phyloP scores from a whole-genome alignment of 1,140 invertebrate genomes.

The Arctopsyche grandis region DNA sequence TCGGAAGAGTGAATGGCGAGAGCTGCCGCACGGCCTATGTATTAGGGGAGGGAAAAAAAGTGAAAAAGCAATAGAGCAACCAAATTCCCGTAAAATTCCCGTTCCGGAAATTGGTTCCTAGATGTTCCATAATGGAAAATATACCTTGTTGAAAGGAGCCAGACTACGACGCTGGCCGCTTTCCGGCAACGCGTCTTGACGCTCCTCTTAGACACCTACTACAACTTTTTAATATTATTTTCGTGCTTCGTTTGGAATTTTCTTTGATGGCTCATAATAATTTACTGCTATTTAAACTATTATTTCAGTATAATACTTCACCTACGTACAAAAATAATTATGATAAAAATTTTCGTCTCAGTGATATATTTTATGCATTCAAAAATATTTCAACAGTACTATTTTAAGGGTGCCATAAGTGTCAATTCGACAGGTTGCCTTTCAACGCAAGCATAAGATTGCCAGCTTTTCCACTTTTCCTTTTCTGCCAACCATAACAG shows the following conservation, averaged over 20 bases:
- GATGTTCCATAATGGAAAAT: constrained; percentile 44
- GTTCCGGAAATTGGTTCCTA: constrained; percentile 48
- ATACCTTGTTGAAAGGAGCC: constrained; percentile 32
- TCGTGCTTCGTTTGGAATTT: neutral
- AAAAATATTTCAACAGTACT: constrained; percentile 11
- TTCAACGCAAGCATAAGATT: constrained; percentile 25
- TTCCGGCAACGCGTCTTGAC: neutral
- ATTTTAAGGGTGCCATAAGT: neutral
- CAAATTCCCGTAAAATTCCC: constrained; percentile 48
- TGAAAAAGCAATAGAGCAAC: constrained; percentile 45
- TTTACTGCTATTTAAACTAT: too few relatives aligned
- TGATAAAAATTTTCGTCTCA: too few relatives aligned
- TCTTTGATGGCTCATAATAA: too few relatives aligned
- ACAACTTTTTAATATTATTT: neutral
- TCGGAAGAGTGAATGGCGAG: neutral
- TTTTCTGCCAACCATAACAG: constrained; percentile 23
- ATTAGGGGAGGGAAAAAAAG: neutral
- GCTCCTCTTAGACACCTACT: neutral
- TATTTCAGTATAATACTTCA: too few relatives aligned
- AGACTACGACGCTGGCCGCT: constrained; percentile 14
- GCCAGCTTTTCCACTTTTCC: constrained; percentile 30
- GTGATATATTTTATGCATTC: too few relatives aligned
- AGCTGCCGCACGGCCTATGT: neutral
- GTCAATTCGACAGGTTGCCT: constrained; percentile 7
- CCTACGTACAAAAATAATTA: too few relatives aligned